Base-by-base conservation (phyloP, 2,888 invertebrate genomes). In the Monopis laevigella region DNA sequence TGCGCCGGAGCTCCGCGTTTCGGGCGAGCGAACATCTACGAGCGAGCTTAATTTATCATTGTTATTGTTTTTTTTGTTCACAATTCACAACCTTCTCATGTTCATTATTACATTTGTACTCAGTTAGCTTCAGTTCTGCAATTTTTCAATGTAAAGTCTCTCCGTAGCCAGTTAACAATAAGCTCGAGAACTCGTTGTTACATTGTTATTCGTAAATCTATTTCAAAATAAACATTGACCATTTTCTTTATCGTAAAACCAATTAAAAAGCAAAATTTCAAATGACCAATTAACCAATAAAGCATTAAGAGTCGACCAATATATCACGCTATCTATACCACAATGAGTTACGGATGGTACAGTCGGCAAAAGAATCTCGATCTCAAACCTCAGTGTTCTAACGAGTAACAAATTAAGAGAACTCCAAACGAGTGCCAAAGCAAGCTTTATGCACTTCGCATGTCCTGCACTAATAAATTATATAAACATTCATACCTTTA, bases 401-500 rank as follows among this genome's bases (percentile, higher is more conserved):
- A 78, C 77, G 66, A 75, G 67, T 66, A 70, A 77, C 78, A 78
- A 78, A 78, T 77, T 77, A 77, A 72, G 21, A 72, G 73, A 64
- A 71, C 68, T 66, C 70, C 61, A 66, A 67, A 74, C 74, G 68
- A 70, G 70, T 74, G 75, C 74, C 75, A 73, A 77, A 72, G 68
- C 66, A 65, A 71, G 72, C 75, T 78, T 78, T 78, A 80, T 77
- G 78, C 78, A 70, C 74, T 73, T 78, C 59, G 80, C 80, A 78
- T 80, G 80, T 78, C 70, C 75, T 75, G 77, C 73, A 77, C 77
- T 77, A 77, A 80, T 80, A 80, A 80, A 80, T 80, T 78, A 78
- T 80, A 75, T 71, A 72, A 72, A 29, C 29, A 29, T 29, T 29
- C 14, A 29, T 29, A 13, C 29, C 14, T 10, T 17, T n/a, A 32